Conservation (phyloP, 2,888 invertebrate species). For the Eristalis tenax region DNA sequence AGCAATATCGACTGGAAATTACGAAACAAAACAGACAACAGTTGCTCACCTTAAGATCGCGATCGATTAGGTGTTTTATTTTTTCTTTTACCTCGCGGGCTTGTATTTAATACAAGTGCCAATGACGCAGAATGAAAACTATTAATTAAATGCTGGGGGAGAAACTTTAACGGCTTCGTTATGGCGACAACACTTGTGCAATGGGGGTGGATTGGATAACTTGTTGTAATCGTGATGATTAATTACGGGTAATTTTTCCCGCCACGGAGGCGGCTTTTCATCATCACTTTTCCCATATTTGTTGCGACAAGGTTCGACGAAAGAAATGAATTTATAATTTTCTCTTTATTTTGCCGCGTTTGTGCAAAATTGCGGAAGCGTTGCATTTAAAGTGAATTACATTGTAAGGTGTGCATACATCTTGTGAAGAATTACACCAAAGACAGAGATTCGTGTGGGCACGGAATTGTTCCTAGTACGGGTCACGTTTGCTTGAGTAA, state of each 20-base stretch:
- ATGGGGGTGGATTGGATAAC: conserved; percentile 26
- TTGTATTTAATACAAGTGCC: conserved; percentile 30
- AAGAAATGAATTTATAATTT: neutral
- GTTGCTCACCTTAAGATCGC: conserved; percentile 67
- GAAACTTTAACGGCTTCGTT: conserved; percentile 38
- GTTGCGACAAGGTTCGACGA: neutral
- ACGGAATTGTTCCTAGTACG: no score
- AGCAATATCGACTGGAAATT: neutral
- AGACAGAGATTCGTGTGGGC: neutral
- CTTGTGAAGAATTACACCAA: no score
- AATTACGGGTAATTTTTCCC: conserved; percentile 13
- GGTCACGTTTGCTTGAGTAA: no score
- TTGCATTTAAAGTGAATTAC: no score
- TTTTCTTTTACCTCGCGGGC: conserved; percentile 13
- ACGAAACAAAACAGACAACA: conserved; percentile 7
- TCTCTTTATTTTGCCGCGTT: neutral
- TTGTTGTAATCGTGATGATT: conserved; percentile 20
- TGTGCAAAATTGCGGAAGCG: conserved; percentile 1
- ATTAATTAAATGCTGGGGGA: conserved; percentile 39
- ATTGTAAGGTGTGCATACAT: no score
- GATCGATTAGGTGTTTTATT: conserved; percentile 50
- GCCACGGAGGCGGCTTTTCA: conserved; percentile 6
- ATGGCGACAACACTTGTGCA: conserved; percentile 28
- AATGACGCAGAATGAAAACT: conserved; percentile 6
- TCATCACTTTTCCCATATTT: conserved; percentile 12